Evolutionary conservation across 2,113 vertebrate genomes (phyloP).

Genomic region (Salvelinus fontinalis): DNA sequence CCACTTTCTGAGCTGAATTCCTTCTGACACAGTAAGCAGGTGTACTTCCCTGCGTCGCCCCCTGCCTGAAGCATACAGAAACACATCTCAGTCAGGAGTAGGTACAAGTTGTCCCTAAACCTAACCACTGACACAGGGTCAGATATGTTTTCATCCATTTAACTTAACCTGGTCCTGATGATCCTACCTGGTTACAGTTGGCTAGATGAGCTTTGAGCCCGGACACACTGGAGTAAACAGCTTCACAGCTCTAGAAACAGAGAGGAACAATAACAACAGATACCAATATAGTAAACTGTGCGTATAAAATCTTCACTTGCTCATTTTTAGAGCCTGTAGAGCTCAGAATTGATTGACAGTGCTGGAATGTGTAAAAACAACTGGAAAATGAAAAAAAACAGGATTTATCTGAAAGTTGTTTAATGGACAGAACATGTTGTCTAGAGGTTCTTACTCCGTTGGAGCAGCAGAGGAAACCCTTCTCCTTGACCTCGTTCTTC

Average conservation of each 20-base stretch:
- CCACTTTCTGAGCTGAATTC: constrained; percentile 97
- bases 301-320: too few species aligned
- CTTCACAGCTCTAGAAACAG: constrained; percentile 86
- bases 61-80: constrained; percentile 79
- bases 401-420: too few species aligned
- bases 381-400: too few species aligned
- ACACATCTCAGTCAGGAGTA: constrained; percentile 4
- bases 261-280: constrained; percentile 25
- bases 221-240: constrained; percentile 96
- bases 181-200: constrained; percentile 93
- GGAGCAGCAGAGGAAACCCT: constrained; percentile 93
- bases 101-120: not conserved
- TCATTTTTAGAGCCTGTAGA: too few species aligned
- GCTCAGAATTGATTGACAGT: too few species aligned
- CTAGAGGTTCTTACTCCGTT: constrained; percentile 81
- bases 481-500: constrained; percentile 96
- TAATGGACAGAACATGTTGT: too few species aligned
- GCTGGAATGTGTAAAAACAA: too few species aligned
- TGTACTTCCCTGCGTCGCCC: constrained; percentile 90
- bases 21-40: constrained; percentile 94
- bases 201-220: constrained; percentile 95
- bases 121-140: not conserved
- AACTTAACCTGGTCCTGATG: not conserved
- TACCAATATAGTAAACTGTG: not conserved
- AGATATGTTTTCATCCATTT: not conserved